Evolutionary conservation across 2,888 invertebrate species (phyloP).

Genomic region (Sinohyriopsis cumingii): DNA sequence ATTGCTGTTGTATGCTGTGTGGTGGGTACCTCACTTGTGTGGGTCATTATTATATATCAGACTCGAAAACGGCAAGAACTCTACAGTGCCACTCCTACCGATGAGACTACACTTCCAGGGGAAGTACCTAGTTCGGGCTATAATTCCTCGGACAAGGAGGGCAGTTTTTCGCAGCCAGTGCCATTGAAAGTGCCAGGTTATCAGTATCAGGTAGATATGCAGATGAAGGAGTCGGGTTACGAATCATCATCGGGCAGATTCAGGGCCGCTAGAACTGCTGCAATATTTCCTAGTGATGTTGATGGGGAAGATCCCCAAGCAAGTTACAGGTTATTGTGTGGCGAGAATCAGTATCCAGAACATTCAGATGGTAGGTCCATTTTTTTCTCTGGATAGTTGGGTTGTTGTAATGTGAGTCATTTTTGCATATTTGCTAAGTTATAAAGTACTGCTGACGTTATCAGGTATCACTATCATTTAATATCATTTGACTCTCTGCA

Average conservation of each 20-base stretch:
- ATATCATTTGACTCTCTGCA: too few species aligned
- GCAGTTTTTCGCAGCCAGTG: slow-evolving; percentile 52
- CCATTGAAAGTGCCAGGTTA: slow-evolving; percentile 34
- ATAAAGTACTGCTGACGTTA: too few species aligned
- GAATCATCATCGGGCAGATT: slow-evolving; percentile 61
- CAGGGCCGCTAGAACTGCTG: slow-evolving; percentile 47
- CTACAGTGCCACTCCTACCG: slow-evolving; percentile 68
- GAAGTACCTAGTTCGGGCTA: slow-evolving; percentile 65
- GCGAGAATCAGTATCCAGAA: slow-evolving; percentile 43
- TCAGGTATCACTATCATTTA: too few species aligned
- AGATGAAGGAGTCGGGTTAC: slow-evolving; percentile 63
- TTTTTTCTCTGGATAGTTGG: slow-evolving; percentile 9
- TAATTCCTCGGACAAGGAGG: slow-evolving; percentile 61
- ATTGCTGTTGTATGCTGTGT: slow-evolving; percentile 93
- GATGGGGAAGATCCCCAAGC: slow-evolving; percentile 49
- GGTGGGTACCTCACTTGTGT: slow-evolving; percentile 90
- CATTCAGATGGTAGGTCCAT: slow-evolving; percentile 40
- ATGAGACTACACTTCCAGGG: slow-evolving; percentile 65
- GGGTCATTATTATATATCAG: slow-evolving; percentile 93
- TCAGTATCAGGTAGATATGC: slow-evolving; percentile 53
- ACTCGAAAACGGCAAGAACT: slow-evolving; percentile 78
- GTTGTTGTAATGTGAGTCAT: too few species aligned
- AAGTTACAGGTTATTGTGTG: slow-evolving; percentile 26
- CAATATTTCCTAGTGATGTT: slow-evolving; percentile 64
- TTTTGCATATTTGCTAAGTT: too few species aligned